Evolutionary conservation across 37 sponge, comb jelly and placozoan species (phyloP), one percentile per base, ranked within the genome.

Genomic region (Chondrilla cf. caribensis): DNA sequence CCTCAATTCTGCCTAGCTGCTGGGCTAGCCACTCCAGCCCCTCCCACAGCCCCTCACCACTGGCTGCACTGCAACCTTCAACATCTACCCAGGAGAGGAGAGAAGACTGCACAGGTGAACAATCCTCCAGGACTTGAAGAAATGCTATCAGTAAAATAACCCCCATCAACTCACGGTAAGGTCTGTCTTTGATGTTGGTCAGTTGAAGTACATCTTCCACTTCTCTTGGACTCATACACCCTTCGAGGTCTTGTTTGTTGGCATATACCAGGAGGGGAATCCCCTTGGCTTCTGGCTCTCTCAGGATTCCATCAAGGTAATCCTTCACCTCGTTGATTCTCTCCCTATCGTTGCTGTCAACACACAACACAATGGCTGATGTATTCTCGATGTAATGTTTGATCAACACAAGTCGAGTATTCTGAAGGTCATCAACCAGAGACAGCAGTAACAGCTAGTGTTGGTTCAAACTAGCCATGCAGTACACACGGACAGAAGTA

Each of bases 381-480:
- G 44, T 22, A 24, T 42, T 42, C 15, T 36, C n/a, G 35, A 68
- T 8, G 70, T 17, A 68, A 29, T 3, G 35, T n/a, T n/a, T n/a
- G n/a, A n/a, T n/a, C n/a, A n/a, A n/a, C 9, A 2, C 4, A 73
- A 59, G 67, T 3, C 54, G 84, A 84, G 75, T 42, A 84, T 54
- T 72, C 72, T 88, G 29, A 88, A 79, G 21, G n/a, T 35, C 59
- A n/a, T n/a, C n/a, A n/a, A n/a, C 51, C 65, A 17, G 24, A 47
- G 6, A 88, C 70, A 75, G 83, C 89, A 80, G 84, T 84, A 38
- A 88, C 58, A 19, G 89, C 66, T 0, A 71, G 77, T n/a, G n/a
- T n/a, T n/a, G n/a, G n/a, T n/a, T n/a, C n/a, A n/a, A n/a, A n/a
- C n/a, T n/a, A n/a, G n/a, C n/a, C n/a, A n/a, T n/a, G n/a, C n/a